Conservation (phyloP, 1,140 invertebrate genomes). For the Caenorhabditis latens region DNA sequence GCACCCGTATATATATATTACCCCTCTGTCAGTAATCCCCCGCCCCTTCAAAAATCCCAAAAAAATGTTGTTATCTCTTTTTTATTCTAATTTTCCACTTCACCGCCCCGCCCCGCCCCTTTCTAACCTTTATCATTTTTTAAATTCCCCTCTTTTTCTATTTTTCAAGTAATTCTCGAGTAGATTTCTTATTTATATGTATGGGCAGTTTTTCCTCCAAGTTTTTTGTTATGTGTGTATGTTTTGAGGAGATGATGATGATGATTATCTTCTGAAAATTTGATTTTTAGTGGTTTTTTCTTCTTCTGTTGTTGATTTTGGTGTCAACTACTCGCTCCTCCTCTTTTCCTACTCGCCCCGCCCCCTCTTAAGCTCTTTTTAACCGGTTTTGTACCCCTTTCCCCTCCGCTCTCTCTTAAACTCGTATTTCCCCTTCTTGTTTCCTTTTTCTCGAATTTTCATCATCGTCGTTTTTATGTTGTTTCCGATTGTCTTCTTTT, state of each 20-base stretch:
- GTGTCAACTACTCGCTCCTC: not conserved
- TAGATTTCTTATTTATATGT: constrained; percentile 35
- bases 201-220: constrained; percentile 8
- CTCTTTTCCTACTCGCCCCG: not conserved
- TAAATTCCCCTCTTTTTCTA: not conserved
- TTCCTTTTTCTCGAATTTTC: not conserved
- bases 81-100: constrained; percentile 22
- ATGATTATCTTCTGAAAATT: no score
- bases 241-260: not conserved
- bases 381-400: constrained; percentile 36
- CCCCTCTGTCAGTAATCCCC: constrained; percentile 8
- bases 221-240: not conserved
- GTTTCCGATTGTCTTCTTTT: not conserved
- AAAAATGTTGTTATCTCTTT: constrained; percentile 17
- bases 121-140: constrained; percentile 8
- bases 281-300: not conserved
- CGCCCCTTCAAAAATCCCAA: no score
- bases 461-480: constrained; percentile 34
- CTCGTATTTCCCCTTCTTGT: not conserved
- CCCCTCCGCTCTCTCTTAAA: not conserved
- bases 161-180: constrained; percentile 6
- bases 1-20: constrained; percentile 8
- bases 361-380: not conserved
- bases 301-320: constrained; percentile 14
- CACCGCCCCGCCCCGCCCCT: not conserved